These are phyloP conservation scores for Lasioglossum lativentre DNA, from an alignment of 2,888 invertebrate species.

Conservation along the genomic window DNA sequence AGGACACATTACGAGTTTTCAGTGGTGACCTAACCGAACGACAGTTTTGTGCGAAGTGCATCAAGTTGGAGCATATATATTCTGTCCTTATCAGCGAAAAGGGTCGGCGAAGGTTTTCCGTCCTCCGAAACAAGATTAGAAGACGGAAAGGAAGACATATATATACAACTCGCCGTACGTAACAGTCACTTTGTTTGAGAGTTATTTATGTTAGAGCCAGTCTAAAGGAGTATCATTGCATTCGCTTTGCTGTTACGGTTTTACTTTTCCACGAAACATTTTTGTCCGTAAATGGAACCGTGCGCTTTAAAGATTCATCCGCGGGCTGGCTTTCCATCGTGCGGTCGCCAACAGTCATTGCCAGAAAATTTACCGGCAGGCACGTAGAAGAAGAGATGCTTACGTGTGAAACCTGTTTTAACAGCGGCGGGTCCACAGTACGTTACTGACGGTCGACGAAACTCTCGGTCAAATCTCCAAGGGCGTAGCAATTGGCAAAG, in stretches of 20 bases:
- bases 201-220: background rate
- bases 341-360: conserved; percentile 7
- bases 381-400: conserved; percentile 1
- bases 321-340: background rate
- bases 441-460: background rate
- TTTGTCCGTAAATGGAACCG: background rate
- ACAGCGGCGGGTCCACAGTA: background rate
- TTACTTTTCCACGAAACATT: background rate
- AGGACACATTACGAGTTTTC: background rate
- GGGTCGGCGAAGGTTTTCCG: background rate
- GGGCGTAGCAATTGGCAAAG: background rate
- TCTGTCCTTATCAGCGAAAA: background rate
- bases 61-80: background rate
- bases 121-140: background rate
- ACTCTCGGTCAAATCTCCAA: background rate
- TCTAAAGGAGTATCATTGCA: background rate
- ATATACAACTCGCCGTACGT: background rate
- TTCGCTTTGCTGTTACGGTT: background rate
- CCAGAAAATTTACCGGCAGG: background rate
- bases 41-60: background rate
- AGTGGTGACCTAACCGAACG: background rate
- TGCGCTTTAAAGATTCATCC: conserved; percentile 2
- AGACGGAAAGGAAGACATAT: conserved; percentile 4
- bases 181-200: conserved; percentile 5
- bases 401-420: background rate